Evolutionary conservation across 2,113 vertebrate species (phyloP).

Genomic region (Pelodiscus sinensis): DNA sequence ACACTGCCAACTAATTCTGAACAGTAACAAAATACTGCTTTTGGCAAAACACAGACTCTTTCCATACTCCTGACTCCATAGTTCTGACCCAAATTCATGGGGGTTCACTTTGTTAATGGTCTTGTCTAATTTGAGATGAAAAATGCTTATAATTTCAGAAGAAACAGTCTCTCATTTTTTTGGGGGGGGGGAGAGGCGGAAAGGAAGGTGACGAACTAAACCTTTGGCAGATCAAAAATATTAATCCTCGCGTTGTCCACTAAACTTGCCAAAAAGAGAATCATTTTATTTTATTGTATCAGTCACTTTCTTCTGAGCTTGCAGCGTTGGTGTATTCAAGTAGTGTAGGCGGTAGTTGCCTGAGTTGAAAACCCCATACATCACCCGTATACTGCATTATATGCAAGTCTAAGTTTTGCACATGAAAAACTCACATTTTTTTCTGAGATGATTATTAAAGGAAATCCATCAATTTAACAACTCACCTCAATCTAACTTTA

Average conservation of each 20-base stretch:
- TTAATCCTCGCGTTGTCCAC: slow-evolving; percentile 47
- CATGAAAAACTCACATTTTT: neutral
- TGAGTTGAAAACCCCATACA: neutral
- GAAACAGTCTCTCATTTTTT: slow-evolving; percentile 22
- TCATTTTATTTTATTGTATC: slow-evolving; percentile 34
- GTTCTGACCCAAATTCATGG: slow-evolving; percentile 70
- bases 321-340: neutral
- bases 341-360: neutral
- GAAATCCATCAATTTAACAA: neutral
- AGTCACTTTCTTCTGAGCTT: slow-evolving; percentile 35
- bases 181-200: slow-evolving; percentile 2
- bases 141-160: slow-evolving; percentile 67
- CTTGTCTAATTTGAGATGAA: slow-evolving; percentile 68
- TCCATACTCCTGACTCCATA: slow-evolving; percentile 68
- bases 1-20: slow-evolving; percentile 81
- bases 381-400: neutral
- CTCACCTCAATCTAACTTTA: neutral
- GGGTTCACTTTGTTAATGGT: slow-evolving; percentile 49
- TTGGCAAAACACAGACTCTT: slow-evolving; percentile 72
- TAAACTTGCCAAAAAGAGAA: slow-evolving; percentile 15
- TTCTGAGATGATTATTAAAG: neutral
- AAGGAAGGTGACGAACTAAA: neutral
- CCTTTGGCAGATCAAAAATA: slow-evolving; percentile 24
- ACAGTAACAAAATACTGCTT: slow-evolving; percentile 80
- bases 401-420: neutral